phyloP scores from a whole-genome alignment of 2,888 invertebrate species.

The Epirrita christyi region DNA sequence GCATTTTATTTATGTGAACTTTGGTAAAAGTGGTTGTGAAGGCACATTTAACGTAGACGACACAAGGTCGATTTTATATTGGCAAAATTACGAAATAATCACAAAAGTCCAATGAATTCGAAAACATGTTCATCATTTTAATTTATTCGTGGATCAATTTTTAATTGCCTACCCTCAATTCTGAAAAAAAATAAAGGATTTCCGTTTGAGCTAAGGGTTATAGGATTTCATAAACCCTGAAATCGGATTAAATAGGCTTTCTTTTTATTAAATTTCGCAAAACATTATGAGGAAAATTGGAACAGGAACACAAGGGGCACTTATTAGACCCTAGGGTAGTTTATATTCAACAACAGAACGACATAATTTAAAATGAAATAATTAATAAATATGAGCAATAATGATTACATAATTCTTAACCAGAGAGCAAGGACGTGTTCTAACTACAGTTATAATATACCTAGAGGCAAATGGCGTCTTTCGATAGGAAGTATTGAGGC shows the following conservation, averaged over 20 bases:
- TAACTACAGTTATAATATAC: too few relatives aligned
- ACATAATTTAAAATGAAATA: too few relatives aligned
- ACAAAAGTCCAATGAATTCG: too few relatives aligned
- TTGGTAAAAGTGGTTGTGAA: not conserved
- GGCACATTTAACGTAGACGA: not conserved
- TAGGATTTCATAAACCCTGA: conserved; percentile 11
- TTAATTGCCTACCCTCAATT: conserved; percentile 1
- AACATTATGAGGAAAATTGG: not conserved
- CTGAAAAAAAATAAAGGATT: conserved; percentile 16
- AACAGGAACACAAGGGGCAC: conserved; percentile 1
- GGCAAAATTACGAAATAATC: not conserved
- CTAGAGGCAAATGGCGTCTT: too few relatives aligned
- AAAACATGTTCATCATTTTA: not conserved
- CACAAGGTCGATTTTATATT: not conserved
- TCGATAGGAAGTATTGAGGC: too few relatives aligned
- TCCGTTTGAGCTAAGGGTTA: conserved; percentile 12
- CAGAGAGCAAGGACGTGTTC: too few relatives aligned
- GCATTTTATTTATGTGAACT: conserved; percentile 12
- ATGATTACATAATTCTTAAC: too few relatives aligned
- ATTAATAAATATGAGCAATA: too few relatives aligned
- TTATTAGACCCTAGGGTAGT: too few relatives aligned
- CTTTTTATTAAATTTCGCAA: conserved; percentile 20
- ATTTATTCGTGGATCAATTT: not conserved
- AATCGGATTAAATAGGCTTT: conserved; percentile 20
- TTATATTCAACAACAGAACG: too few relatives aligned